Conservation (phyloP, 1,140 invertebrate species). For the Drosophila fuyamai region DNA sequence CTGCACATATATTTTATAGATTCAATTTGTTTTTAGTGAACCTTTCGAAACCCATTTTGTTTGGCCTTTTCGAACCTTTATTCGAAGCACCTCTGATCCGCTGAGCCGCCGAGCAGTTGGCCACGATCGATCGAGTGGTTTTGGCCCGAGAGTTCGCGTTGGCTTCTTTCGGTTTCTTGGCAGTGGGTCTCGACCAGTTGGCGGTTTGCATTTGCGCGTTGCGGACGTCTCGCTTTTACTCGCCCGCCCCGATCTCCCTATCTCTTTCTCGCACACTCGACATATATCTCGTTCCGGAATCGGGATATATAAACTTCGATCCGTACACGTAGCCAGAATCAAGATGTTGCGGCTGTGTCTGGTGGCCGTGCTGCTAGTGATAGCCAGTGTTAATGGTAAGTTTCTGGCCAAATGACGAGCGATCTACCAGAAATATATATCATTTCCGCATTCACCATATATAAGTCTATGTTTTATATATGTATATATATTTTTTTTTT, state of each 20-base stretch:
- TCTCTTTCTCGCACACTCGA: conserved; percentile 12
- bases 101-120: background rate
- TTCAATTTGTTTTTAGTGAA: background rate
- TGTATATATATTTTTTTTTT: no score
- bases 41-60: background rate
- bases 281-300: conserved; percentile 7
- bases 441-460: conserved; percentile 50
- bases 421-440: background rate
- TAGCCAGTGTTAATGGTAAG: conserved; percentile 60
- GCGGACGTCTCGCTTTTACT: conserved; percentile 60
- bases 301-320: conserved; percentile 26
- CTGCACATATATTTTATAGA: no score
- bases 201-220: conserved; percentile 78
- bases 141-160: conserved; percentile 27
- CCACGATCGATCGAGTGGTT: conserved; percentile 28
- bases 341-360: conserved; percentile 71
- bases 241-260: conserved; percentile 9
- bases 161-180: conserved; percentile 79
- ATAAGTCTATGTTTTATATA: background rate
- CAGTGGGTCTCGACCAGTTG: conserved; percentile 66
- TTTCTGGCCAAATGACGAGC: conserved; percentile 9
- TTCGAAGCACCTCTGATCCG: background rate
- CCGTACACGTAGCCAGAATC: conserved; percentile 13
- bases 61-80: background rate
- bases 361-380: conserved; percentile 51